A percentile compares a stretch with the other conserved stretches of the same genome.
Evolutionary conservation across 2,888 invertebrate genomes (phyloP).

Genomic region (Epicampocera succincta): DNA sequence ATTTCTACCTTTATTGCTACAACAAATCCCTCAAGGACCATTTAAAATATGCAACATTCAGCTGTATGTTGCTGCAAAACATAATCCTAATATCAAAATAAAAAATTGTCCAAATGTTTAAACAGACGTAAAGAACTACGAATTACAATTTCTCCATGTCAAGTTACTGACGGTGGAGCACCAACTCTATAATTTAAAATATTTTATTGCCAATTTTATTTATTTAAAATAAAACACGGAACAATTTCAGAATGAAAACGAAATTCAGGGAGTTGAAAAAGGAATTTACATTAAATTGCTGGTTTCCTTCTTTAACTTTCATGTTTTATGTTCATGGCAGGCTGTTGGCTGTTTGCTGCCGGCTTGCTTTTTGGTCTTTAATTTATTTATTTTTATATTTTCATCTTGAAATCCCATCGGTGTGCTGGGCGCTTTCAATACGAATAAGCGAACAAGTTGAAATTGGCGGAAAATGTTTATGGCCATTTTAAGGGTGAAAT

Average conservation of each 20-base stretch:
- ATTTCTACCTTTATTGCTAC: conserved; percentile 10
- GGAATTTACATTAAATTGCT: conserved; percentile 64
- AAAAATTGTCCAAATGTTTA: conserved; percentile 31
- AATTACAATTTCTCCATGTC: conserved; percentile 48
- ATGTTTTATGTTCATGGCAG: conserved; percentile 47
- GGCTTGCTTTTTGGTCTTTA: background rate
- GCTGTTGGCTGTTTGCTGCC: background rate
- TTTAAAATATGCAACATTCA: conserved; percentile 15
- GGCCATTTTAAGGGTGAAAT: conserved; percentile 59
- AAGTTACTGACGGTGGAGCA: conserved; percentile 11
- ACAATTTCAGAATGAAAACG: conserved; percentile 16
- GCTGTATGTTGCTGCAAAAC: background rate
- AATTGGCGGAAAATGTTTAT: conserved; percentile 69
- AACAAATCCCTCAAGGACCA: conserved; percentile 28
- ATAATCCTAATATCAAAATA: conserved; percentile 15
- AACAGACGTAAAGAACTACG: conserved; percentile 44
- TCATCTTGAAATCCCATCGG: conserved; percentile 30
- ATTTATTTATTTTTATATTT: conserved; percentile 11
- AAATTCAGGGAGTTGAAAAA: conserved; percentile 22
- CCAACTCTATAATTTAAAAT: conserved; percentile 49
- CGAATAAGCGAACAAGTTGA: conserved; percentile 62
- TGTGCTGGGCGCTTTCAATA: conserved; percentile 9
- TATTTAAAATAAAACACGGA: conserved; percentile 41
- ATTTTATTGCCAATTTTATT: conserved; percentile 48
- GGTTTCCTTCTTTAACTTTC: conserved; percentile 54